These are phyloP conservation scores for Drosophila guanche DNA, from an alignment of 1,140 invertebrate species.

Conservation along the genomic window DNA sequence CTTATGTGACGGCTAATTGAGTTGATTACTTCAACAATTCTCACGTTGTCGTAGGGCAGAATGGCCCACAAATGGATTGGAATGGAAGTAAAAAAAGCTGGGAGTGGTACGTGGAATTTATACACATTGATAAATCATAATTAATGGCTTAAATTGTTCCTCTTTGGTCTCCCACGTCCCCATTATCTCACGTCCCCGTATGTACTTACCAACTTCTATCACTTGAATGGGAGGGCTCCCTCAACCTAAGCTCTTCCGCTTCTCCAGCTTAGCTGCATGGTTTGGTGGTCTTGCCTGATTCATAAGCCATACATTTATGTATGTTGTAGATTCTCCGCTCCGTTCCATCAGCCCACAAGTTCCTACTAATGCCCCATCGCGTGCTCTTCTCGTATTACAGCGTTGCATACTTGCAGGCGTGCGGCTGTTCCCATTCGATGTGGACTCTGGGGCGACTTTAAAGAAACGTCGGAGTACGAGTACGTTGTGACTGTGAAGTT, in stretches of 20 bases:
- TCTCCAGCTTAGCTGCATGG: constrained; percentile 4
- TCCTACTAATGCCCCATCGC: constrained; percentile 42
- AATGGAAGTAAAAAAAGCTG: too few relatives aligned
- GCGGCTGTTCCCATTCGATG: constrained; percentile 44
- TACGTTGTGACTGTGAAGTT: constrained; percentile 62
- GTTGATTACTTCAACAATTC: constrained; percentile 60
- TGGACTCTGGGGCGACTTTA: constrained; percentile 45
- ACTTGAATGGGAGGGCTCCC: too few relatives aligned
- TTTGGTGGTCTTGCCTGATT: background rate
- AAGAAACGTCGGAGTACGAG: constrained; percentile 38
- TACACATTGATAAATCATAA: too few relatives aligned
- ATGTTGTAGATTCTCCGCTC: constrained; percentile 2
- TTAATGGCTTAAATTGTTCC: too few relatives aligned
- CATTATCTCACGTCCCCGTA: constrained; percentile 2
- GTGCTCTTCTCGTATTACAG: constrained; percentile 63
- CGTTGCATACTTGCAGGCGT: constrained; percentile 54
- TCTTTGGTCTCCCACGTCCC: too few relatives aligned
- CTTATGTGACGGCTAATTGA: constrained; percentile 62
- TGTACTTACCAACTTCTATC: constrained; percentile 3
- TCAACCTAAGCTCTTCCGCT: constrained; percentile 25
- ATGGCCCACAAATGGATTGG: too few relatives aligned
- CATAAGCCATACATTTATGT: constrained; percentile 5
- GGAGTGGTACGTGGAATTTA: too few relatives aligned
- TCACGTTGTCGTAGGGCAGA: too few relatives aligned
- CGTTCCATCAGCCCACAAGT: background rate